Evolutionary conservation across 1,140 invertebrate genomes (phyloP).

Genomic region (Branchinecta lynchi): DNA sequence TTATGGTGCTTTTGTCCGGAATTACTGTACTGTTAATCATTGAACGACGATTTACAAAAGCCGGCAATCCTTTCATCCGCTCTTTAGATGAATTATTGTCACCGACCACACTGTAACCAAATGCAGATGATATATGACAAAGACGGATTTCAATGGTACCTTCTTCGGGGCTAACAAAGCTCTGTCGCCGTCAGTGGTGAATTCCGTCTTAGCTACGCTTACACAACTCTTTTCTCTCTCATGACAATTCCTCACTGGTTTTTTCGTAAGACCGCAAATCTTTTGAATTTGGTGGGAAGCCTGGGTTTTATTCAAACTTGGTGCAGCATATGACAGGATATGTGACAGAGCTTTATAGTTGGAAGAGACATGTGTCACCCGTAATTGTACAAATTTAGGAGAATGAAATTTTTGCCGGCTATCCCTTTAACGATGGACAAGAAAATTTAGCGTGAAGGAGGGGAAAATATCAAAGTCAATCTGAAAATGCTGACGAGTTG

Average conservation of each 20-base stretch:
- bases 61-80: background rate
- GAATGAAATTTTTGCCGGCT: too few relatives aligned
- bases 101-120: background rate
- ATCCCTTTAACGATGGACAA: too few relatives aligned
- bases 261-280: background rate
- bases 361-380: too few relatives aligned
- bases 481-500: too few relatives aligned
- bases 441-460: too few relatives aligned
- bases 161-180: background rate
- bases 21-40: too few relatives aligned
- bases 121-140: conserved; percentile 12
- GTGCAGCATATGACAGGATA: conserved; percentile 6
- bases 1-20: too few relatives aligned
- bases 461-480: too few relatives aligned
- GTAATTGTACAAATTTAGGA: too few relatives aligned
- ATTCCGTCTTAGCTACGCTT: conserved; percentile 10
- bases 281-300: background rate
- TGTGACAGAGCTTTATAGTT: too few relatives aligned
- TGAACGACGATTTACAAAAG: too few relatives aligned
- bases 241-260: background rate
- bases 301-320: background rate
- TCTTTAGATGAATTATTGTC: conserved; percentile 10
- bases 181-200: background rate
- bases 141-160: background rate
- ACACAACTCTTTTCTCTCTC: background rate